Conservation (phyloP, 2,888 invertebrate genomes). For the Notodonta dromedarius region DNA sequence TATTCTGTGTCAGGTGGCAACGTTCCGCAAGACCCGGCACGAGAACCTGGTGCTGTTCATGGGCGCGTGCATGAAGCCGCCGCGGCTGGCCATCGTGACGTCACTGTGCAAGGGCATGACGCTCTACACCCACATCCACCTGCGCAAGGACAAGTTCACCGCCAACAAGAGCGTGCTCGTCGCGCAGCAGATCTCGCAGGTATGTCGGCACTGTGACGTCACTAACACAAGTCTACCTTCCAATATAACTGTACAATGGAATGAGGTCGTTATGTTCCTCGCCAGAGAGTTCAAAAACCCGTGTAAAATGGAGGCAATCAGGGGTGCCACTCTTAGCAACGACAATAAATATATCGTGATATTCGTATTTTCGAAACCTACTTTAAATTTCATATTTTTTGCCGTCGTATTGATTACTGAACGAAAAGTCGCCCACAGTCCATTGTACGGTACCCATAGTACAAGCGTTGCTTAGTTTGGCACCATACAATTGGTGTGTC, state of each 20-base stretch:
- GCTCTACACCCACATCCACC: constrained; percentile 96
- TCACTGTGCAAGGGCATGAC: constrained; percentile 98
- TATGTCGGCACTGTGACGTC: constrained; percentile 50
- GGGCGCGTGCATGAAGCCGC: constrained; percentile 99
- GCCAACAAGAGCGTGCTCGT: constrained; percentile 96
- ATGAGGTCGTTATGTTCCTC: too few species aligned
- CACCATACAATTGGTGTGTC: too few species aligned
- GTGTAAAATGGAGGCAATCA: too few species aligned
- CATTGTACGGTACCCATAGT: too few species aligned
- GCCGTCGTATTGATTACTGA: too few species aligned
- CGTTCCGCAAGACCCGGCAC: constrained; percentile 98
- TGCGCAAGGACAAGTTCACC: constrained; percentile 96
- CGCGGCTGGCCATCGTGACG: constrained; percentile 97
- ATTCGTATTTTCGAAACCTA: too few species aligned
- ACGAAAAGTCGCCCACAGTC: too few species aligned
- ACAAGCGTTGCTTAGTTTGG: too few species aligned
- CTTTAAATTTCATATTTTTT: too few species aligned
- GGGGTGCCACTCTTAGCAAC: too few species aligned
- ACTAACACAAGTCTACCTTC: not conserved
- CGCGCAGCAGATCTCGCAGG: constrained; percentile 98
- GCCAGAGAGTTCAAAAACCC: too few species aligned
- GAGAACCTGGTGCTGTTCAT: constrained; percentile 99
- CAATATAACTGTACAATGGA: not conserved
- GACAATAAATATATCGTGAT: too few species aligned
- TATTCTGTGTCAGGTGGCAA: constrained; percentile 88